Percentiles rank a stretch among this genome's conserved stretches.
Conservation (phyloP, 2,888 invertebrate species). For the Machimus rusticus region DNA sequence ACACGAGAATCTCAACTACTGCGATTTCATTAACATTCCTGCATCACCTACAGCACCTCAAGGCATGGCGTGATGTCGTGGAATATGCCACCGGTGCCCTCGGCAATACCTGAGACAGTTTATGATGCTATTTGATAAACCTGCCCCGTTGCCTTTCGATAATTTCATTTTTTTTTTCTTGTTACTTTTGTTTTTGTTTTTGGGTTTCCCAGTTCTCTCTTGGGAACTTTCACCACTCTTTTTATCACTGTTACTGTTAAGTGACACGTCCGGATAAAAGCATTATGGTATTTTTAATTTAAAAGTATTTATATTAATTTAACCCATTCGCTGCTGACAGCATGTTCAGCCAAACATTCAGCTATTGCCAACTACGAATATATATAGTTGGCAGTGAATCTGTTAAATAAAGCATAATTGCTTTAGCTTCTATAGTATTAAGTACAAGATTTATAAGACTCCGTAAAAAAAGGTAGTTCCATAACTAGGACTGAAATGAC, state of each 20-base stretch:
- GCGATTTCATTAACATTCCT: background rate
- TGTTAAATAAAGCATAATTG: too few relatives aligned
- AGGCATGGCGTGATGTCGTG: background rate
- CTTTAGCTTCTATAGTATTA: too few relatives aligned
- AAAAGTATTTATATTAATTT: background rate
- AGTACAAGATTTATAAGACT: too few relatives aligned
- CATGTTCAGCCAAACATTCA: too few relatives aligned
- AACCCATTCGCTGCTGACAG: too few relatives aligned
- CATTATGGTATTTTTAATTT: background rate
- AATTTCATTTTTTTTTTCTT: background rate
- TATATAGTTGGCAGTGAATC: too few relatives aligned
- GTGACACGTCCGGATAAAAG: background rate
- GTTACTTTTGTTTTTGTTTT: background rate
- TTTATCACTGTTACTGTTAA: background rate
- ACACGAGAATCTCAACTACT: background rate
- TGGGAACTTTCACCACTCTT: background rate
- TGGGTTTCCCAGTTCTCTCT: background rate
- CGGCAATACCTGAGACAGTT: background rate
- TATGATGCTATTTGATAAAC: background rate
- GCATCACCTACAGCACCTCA: background rate
- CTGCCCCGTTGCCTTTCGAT: background rate
- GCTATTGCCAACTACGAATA: too few relatives aligned
- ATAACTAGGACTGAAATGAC: too few relatives aligned
- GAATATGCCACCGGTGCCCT: background rate
- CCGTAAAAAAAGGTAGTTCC: too few relatives aligned